These are phyloP conservation scores for Acronicta leporina DNA, from an alignment of 2,888 invertebrate species.

Conservation along the genomic window DNA sequence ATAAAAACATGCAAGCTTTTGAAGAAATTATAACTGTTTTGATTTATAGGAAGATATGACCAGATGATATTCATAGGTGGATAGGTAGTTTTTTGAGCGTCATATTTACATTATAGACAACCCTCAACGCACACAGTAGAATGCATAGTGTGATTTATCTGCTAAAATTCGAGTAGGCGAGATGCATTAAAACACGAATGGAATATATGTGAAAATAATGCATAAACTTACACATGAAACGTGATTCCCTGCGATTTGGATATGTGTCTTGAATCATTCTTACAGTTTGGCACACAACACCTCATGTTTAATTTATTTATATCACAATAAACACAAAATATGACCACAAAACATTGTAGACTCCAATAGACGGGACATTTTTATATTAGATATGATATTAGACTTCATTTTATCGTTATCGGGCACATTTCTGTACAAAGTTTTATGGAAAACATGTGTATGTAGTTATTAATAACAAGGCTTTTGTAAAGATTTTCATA, in stretches of 20 bases:
- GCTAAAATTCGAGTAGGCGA: conserved; percentile 6
- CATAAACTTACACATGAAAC: conserved; percentile 77
- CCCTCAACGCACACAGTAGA: no score
- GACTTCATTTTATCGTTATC: conserved; percentile 10
- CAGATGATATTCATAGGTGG: no score
- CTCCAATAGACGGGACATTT: background rate
- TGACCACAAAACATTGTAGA: background rate
- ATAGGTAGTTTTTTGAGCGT: no score
- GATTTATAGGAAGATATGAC: no score
- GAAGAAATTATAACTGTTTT: no score
- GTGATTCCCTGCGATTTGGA: conserved; percentile 79
- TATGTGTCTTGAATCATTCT: conserved; percentile 74
- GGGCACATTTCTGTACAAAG: conserved; percentile 6
- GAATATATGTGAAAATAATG: background rate
- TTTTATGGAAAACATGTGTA: conserved; percentile 7
- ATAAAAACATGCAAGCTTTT: background rate
- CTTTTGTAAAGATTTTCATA: conserved; percentile 1
- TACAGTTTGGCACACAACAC: conserved; percentile 77
- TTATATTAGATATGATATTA: no score
- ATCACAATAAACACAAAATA: conserved; percentile 26
- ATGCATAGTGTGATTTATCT: background rate
- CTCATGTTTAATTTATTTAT: conserved; percentile 67
- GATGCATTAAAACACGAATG: background rate
- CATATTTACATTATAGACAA: no score
- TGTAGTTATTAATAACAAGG: background rate